Percentiles rank a stretch among this genome's conserved stretches.
phyloP scores from a whole-genome alignment of 2,797 vertebrate genomes.

The Peromyscus melanophrys region DNA sequence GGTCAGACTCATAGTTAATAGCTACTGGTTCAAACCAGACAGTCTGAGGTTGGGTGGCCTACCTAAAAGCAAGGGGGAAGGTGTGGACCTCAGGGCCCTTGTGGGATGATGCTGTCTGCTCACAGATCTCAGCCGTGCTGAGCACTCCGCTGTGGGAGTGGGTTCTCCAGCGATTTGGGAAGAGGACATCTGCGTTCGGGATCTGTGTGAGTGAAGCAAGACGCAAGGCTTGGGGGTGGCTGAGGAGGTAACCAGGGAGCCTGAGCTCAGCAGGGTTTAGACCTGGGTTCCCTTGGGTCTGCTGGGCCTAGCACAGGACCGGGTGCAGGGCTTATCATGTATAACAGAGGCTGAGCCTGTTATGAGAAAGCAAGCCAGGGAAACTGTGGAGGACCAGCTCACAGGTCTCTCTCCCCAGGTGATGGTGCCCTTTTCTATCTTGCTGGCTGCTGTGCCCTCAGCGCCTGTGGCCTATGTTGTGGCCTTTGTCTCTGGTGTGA shows the following conservation, averaged over 20 bases:
- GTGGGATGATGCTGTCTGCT: background rate
- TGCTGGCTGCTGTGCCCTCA: slow-evolving; percentile 95
- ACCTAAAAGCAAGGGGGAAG: background rate
- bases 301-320: background rate
- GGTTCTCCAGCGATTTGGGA: slow-evolving; percentile 96
- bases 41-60: accelerated
- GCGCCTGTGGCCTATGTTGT: slow-evolving; percentile 94
- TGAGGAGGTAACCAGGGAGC: background rate
- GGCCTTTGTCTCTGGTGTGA: slow-evolving; percentile 95
- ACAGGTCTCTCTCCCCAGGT: slow-evolving; percentile 89
- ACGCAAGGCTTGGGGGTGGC: background rate
- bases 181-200: slow-evolving; percentile 95
- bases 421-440: slow-evolving; percentile 96
- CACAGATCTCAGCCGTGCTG: slow-evolving; percentile 94
- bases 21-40: background rate
- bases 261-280: background rate
- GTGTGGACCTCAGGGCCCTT: accelerated
- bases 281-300: background rate
- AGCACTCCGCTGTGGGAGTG: slow-evolving; percentile 98
- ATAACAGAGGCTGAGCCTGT: background rate
- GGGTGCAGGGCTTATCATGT: background rate
- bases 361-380: background rate
- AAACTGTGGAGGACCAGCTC: background rate
- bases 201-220: slow-evolving; percentile 93
- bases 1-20: background rate